A percentile compares a stretch with the other conserved stretches of the same genome.
phyloP scores from a whole-genome alignment of 2,888 invertebrate species.

The Phyllotreta striolata region DNA sequence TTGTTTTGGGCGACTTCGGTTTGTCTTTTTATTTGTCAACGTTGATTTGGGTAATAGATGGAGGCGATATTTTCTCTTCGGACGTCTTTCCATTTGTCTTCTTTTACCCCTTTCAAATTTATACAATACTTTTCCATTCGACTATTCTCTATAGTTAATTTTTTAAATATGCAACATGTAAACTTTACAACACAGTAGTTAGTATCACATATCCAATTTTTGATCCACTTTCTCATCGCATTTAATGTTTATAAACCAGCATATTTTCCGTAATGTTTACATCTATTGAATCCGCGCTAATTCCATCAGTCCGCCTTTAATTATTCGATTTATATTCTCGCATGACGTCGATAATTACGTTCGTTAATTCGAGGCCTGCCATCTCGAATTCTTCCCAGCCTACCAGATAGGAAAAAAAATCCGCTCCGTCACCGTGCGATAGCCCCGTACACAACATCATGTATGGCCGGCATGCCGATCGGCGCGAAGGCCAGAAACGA shows the following conservation, averaged over 20 bases:
- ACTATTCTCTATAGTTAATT: no score
- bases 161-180: no score
- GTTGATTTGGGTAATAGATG: slow-evolving; percentile 31
- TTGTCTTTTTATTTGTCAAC: slow-evolving; percentile 36
- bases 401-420: slow-evolving; percentile 43
- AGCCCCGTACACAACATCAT: not conserved
- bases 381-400: slow-evolving; percentile 49
- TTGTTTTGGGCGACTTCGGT: slow-evolving; percentile 34
- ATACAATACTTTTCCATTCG: no score
- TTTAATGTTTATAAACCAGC: not conserved
- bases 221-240: no score
- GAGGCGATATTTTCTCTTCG: not conserved
- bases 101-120: no score
- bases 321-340: slow-evolving; percentile 40
- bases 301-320: slow-evolving; percentile 31
- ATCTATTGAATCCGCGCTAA: slow-evolving; percentile 20
- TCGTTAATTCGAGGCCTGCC: slow-evolving; percentile 51
- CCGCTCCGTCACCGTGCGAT: slow-evolving; percentile 49
- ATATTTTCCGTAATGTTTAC: not conserved
- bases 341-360: slow-evolving; percentile 37
- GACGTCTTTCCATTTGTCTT: no score
- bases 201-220: no score
- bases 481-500: slow-evolving; percentile 48
- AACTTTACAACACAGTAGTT: no score
- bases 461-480: slow-evolving; percentile 17